phyloP scores from a whole-genome alignment of 2,113 vertebrate genomes.

The Caranx melampygus region DNA sequence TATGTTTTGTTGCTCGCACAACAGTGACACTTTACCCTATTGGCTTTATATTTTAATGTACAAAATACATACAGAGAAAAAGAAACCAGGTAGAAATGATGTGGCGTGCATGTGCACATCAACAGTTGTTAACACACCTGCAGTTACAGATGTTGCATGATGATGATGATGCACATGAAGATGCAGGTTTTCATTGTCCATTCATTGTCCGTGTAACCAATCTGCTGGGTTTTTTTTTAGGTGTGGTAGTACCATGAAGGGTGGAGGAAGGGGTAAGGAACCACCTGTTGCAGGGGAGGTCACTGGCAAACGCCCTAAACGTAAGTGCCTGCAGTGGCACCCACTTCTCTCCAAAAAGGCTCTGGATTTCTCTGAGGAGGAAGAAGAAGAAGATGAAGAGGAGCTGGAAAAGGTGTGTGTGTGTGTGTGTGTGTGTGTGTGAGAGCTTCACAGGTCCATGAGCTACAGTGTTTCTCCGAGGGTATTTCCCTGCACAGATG shows the following conservation, averaged over 20 bases:
- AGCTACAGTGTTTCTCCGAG: not conserved
- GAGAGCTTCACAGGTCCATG: not conserved
- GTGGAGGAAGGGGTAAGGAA: slow-evolving; percentile 94
- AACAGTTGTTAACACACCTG: not conserved
- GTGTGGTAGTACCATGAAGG: slow-evolving; percentile 97
- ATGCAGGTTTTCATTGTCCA: not conserved
- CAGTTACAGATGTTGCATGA: not conserved
- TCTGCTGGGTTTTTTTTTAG: slow-evolving; percentile 62
- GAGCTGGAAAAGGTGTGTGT: slow-evolving; percentile 91
- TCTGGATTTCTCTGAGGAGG: slow-evolving; percentile 97
- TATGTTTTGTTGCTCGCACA: not conserved
- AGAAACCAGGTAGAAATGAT: not conserved
- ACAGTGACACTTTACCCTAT: not conserved
- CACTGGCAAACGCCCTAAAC: slow-evolving; percentile 93
- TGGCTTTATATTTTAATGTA: not conserved
- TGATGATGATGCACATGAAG: not conserved
- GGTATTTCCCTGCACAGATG: too few relatives aligned
- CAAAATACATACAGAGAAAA: not conserved
- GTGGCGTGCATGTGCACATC: not conserved
- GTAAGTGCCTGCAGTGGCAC: slow-evolving; percentile 99
- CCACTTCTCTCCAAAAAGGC: slow-evolving; percentile 97
- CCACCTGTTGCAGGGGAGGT: slow-evolving; percentile 91
- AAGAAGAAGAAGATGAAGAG: slow-evolving; percentile 97
- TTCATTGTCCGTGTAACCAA: not conserved
- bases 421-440: not conserved